Conservation (phyloP, 2,113 vertebrate genomes). For the Gallinago undulata region DNA sequence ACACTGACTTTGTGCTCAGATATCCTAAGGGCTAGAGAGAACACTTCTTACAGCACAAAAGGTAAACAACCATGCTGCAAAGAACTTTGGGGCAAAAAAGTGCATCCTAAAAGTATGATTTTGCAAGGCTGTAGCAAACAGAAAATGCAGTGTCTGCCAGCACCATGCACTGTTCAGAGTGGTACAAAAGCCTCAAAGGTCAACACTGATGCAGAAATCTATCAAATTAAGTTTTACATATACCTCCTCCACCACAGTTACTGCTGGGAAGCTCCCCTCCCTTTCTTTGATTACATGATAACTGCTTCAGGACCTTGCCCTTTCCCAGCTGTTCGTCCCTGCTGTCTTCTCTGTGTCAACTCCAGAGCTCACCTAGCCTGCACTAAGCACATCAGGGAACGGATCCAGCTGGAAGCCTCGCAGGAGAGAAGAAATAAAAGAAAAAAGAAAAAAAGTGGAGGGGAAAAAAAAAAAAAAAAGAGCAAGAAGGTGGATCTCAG, state of each 20-base stretch:
- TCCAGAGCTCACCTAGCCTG: neutral
- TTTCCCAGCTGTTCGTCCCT: neutral
- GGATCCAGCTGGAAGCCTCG: neutral
- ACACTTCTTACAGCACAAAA: neutral
- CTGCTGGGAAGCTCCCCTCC: neutral
- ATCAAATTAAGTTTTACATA: neutral
- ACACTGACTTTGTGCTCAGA: slow-evolving; percentile 34
- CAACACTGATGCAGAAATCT: neutral
- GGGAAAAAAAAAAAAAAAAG: neutral
- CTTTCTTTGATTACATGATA: neutral
- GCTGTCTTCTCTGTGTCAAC: neutral
- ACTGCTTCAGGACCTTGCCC: neutral
- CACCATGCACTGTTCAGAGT: neutral
- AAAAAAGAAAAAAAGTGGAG: too few relatives aligned
- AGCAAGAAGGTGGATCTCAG: neutral
- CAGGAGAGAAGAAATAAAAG: accelerated
- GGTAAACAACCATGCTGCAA: neutral
- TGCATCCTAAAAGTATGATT: neutral
- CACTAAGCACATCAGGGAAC: neutral
- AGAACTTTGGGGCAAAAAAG: neutral
- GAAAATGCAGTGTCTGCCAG: neutral
- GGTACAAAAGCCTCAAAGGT: neutral
- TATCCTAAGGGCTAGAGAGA: neutral
- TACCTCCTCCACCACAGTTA: neutral
- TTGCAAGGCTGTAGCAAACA: neutral